These are phyloP conservation scores for Bursaphelenchus mucronatus DNA, from an alignment of 1,140 invertebrate genomes.

Conservation along the genomic window DNA sequence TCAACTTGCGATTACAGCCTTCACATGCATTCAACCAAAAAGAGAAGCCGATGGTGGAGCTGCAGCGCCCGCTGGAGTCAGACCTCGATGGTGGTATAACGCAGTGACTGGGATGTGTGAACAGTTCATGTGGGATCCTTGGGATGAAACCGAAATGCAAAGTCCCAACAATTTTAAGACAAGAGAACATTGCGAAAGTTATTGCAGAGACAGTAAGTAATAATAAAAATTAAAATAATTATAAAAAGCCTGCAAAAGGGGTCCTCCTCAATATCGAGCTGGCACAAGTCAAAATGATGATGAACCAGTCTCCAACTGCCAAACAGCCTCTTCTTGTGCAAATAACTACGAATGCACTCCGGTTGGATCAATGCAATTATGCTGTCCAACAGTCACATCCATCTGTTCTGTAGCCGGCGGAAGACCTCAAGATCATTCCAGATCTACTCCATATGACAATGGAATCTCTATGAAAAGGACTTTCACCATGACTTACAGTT, in stretches of 20 bases:
- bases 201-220: constrained; percentile 56
- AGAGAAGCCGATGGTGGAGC: constrained; percentile 56
- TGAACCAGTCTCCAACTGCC: constrained; percentile 56
- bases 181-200: constrained; percentile 57
- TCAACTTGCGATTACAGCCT: constrained; percentile 41
- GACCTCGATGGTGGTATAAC: constrained; percentile 58
- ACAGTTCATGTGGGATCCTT: constrained; percentile 61
- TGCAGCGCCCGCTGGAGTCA: constrained; percentile 53
- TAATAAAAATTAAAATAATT: neutral
- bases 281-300: constrained; percentile 54
- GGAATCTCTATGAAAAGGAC: constrained; percentile 45
- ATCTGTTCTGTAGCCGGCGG: constrained; percentile 52
- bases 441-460: constrained; percentile 53
- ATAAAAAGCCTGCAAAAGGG: constrained; percentile 55
- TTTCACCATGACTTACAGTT: constrained; percentile 38
- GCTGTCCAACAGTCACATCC: constrained; percentile 54
- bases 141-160: constrained; percentile 59
- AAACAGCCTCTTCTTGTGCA: constrained; percentile 50
- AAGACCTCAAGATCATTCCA: constrained; percentile 44
- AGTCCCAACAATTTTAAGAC: constrained; percentile 61
- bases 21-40: constrained; percentile 60
- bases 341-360: constrained; percentile 58
- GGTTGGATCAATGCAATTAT: constrained; percentile 58
- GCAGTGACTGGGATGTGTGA: constrained; percentile 59
- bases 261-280: constrained; percentile 57